Conservation (phyloP, 2,888 invertebrate species). For the Ichneumon xanthorius region DNA sequence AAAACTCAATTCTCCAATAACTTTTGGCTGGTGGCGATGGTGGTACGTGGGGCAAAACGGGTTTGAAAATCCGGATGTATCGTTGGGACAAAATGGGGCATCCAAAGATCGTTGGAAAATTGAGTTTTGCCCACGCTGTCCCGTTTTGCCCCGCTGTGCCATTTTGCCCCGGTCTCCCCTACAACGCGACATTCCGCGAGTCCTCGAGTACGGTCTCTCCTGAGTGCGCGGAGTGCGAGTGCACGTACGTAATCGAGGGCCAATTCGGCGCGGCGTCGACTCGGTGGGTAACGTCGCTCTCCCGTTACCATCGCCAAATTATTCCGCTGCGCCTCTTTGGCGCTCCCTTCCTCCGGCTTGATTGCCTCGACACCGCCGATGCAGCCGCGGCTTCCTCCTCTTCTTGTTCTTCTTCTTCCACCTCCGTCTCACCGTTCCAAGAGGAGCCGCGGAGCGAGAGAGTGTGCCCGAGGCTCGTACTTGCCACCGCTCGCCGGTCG, state of each 20-base stretch:
- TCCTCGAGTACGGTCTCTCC: too few species aligned
- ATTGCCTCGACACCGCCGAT: slow-evolving; percentile 25
- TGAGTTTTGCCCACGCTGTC: too few species aligned
- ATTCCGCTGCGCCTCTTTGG: slow-evolving; percentile 1
- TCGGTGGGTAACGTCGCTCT: slow-evolving; percentile 25
- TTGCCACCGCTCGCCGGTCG: slow-evolving; percentile 32
- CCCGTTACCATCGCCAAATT: slow-evolving; percentile 49
- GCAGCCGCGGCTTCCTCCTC: slow-evolving; percentile 17
- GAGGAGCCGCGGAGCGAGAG: not conserved
- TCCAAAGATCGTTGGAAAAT: too few species aligned
- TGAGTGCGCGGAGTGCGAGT: not conserved
- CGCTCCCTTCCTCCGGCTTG: not conserved
- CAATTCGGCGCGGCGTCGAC: slow-evolving; percentile 17
- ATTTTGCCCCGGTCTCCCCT: too few species aligned
- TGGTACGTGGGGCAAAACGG: too few species aligned
- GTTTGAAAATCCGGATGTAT: too few species aligned
- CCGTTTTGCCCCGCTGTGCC: too few species aligned
- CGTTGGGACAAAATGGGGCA: too few species aligned
- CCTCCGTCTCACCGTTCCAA: not conserved
- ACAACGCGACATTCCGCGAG: not conserved
- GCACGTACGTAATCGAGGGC: slow-evolving; percentile 7
- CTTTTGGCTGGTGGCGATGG: too few species aligned
- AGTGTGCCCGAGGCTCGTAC: slow-evolving; percentile 24
- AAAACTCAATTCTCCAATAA: too few species aligned
- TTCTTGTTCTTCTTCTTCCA: not conserved